phyloP scores from a whole-genome alignment of 2,797 vertebrate species.

The Pogonophryne albipinna region DNA sequence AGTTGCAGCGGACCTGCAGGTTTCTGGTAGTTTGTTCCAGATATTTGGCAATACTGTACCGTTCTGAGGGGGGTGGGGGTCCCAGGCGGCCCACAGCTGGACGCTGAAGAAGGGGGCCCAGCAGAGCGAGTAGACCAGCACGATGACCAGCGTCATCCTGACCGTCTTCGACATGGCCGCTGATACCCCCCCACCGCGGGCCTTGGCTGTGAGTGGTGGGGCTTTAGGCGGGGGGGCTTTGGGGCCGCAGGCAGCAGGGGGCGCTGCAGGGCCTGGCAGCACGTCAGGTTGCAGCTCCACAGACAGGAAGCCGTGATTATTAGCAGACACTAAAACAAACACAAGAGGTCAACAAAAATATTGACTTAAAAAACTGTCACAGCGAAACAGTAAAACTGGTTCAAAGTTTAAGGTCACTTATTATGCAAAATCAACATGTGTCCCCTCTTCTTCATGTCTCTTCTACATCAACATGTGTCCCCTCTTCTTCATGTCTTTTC shows the following conservation, averaged over 20 bases:
- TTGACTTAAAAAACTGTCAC: too few relatives aligned
- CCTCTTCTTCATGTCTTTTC: too few relatives aligned
- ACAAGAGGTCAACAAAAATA: too few relatives aligned
- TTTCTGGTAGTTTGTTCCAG: too few relatives aligned
- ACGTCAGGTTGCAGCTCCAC: conserved; percentile 58
- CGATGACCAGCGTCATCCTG: conserved; percentile 92
- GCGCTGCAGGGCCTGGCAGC: conserved; percentile 36
- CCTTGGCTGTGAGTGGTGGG: neutral
- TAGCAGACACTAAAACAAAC: too few relatives aligned
- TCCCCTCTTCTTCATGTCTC: too few relatives aligned
- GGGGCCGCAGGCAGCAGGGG: conserved; percentile 29
- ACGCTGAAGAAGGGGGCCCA: conserved; percentile 92
- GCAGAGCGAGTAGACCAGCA: conserved; percentile 89
- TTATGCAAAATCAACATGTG: too few relatives aligned
- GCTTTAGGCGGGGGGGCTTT: neutral
- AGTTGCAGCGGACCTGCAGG: too few relatives aligned
- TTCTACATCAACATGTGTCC: too few relatives aligned
- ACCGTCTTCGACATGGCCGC: conserved; percentile 90
- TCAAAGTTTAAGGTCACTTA: too few relatives aligned
- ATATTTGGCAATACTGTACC: conserved; percentile 61
- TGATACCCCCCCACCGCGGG: conserved; percentile 65
- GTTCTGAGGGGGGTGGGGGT: conserved; percentile 82
- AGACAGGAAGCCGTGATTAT: neutral
- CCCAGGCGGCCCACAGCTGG: conserved; percentile 92
- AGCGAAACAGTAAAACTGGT: too few relatives aligned